Evolutionary conservation across 2,113 vertebrate species (phyloP), one percentile per base, ranked within the genome.

Genomic region (Cavia aperea): DNA sequence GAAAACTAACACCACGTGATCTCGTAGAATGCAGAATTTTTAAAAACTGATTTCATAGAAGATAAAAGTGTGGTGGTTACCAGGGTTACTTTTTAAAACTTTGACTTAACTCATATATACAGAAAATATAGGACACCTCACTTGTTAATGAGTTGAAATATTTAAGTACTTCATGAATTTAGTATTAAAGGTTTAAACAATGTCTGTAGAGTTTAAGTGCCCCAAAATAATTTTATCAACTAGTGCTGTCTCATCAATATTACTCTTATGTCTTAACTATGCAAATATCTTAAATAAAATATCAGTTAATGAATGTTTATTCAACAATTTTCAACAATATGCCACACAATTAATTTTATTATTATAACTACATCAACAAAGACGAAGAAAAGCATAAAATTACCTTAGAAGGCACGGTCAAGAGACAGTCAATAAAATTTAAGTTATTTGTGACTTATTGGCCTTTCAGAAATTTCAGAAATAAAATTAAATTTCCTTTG

Each of bases 401-500:
- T 70, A 39, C 43, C 39, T 83, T 81, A 82, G 84, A 92, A 91
- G 77, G 5, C 29, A 89, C 6, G 24, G 24, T 75, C 18, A 85
- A 81, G 49, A 87, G 49, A 49, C n/a, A 43, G 70, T 85, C 70
- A 81, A 39, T 39, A 39, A 39, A 39, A 89, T 68, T 12, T 88
- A 90, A 86, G 1, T n/a, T 82, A 10, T 77, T 89, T 24, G 63
- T 77, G 60, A 75, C 65, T 78, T 65, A 88, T 84, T 49, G 16
- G 6, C 7, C 51, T 94, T 86, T 85, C 26, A 65, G 29, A 58
- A 77, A 93, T 77, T 39, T 88, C 73, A 88, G 60, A 49, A 88
- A 79, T 46, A 77, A 94, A 88, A 88, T 39, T 62, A 92, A 70
- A 88, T 85, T 77, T 95, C 46, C 43, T 94, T 91, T 88, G 88